Evolutionary conservation across 2,113 vertebrate species (phyloP), one percentile per base, ranked within the genome.

Genomic region (Rallus limicola): DNA sequence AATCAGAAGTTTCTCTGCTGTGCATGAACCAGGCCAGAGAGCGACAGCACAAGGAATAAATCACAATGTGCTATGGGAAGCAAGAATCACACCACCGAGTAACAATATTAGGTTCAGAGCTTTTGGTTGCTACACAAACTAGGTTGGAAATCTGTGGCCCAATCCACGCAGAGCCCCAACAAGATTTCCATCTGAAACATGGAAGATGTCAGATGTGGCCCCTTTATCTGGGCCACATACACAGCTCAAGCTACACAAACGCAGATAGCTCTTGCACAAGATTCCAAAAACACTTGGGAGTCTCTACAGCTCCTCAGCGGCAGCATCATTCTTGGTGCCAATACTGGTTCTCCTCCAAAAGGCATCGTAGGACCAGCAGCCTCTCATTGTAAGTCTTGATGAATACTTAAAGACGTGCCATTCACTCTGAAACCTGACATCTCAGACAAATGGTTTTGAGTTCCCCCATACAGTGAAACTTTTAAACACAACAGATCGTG

Each of bases 391-490:
- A 95, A 48, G 69, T 68, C 89, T 33, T 64, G 64, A 96, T 89
- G 90, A 86, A 79, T 82, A 82, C 63, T 88, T 86, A 76, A 67
- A 94, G 65, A 79, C 91, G 65, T 42, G 77, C 70, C 96, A 77
- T 87, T 95, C 80, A 63, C 65, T 42, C 75, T 56, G 85, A 84
- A 96, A 97, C 75, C 89, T 80, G 69, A 91, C 84, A 62, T 86
- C 74, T 84, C 92, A 63, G 87, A 88, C 80, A 95, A 96, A 91
- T 24, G 69, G 90, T 92, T 95, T 87, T 87, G 90, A 94, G 88
- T 79, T 88, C 71, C 78, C 64, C 50, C 60, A 75, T 21, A 85
- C 1, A 34, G 46, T 24, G 62, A 91, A 82, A 55, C 81, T 77
- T 75, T 63, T 67, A 34, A 80, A 75, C 64, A 64, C 40, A 88